Base-by-base conservation (phyloP, 2,888 invertebrate species). In the Smittia sp. region DNA sequence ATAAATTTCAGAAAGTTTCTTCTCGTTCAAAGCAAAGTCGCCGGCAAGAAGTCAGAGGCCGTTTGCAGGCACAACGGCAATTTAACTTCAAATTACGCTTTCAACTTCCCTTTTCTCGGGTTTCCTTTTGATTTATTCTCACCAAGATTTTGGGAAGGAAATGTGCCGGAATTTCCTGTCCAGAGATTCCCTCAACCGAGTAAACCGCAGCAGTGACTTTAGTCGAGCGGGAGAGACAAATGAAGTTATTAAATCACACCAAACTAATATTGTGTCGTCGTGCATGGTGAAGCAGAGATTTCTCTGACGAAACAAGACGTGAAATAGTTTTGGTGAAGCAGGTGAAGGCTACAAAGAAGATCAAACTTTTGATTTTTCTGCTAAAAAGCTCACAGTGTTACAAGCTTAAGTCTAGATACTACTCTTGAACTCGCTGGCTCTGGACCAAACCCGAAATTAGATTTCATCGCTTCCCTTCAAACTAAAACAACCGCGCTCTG, bases 11-110 rank as follows among this genome's bases (percentile, higher is more conserved):
- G 46, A 22, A 68, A 24, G 24, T 68, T 65, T 18, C 65, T 65
- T 67, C 24, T 18, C 39, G 27, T 25, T 25, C 2, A 46, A 11
- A 13, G 58, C 20, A 58, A 58, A 15, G 58, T 22, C 13, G 25
- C 32, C 65, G 20, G 7, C 4, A 27, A 22, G 72, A 13, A 18
- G n/a, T 39, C 39, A 32, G 11, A 18, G 22, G 20, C 24, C n/a
- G 22, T 63, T 9, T 13, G 32, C n/a, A 65, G 46, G 46, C 52
- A 18, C 25, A 41, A 41, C 24, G 15, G 62, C 54, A 72, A 72
- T 72, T 62, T 62, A 72, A 72, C 52, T 62, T 72, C 38, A 72
- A 72, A 72, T 72, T 72, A 62, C 38, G 32, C 38, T 72, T 62
- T 46, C n/a, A 6, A 24, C 46, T 20, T 70, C 58, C 38, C 22